Base-by-base conservation (phyloP, 1,140 invertebrate genomes). In the Maconellicoccus hirsutus region DNA sequence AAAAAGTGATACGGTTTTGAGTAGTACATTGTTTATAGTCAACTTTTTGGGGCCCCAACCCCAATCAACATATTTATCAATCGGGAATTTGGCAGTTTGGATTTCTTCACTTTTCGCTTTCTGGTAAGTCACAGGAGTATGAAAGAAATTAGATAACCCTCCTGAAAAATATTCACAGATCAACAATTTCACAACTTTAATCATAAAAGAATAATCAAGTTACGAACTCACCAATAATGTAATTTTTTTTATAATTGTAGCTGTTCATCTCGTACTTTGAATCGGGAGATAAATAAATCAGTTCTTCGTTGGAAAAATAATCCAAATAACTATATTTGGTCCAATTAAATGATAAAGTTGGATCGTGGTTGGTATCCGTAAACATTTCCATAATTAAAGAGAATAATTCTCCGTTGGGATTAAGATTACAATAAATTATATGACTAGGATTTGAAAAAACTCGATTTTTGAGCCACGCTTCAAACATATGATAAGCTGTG, bases 251-350 rank as follows among this genome's bases (percentile, higher is more conserved):
- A 75, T 83, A 83, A 81, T 93, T 86, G 80, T 84, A 94, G 25
- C 81, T 76, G 14, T 77, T 78, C 71, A 96, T 75, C 75, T 87
- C 84, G 59, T 87, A 80, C 23, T 81, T 80, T 74, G 87, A 87
- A 81, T 96, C 86, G 19, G 93, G 92, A 52, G 92, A 90, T 21
- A 97, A 80, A 79, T 96, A 96, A 1, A 96, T 87, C 21, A 97
- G 79, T 73, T 89, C 82, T 10, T 91, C 80, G 78, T 85, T 90
- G 0, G 90, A 87, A 81, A 92, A 96, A 12, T 91, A n/a, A 74
- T 96, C 87, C 23, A 94, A 81, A 80, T 94, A 96, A 76, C 87
- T 89, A 78, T 89, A 76, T 42, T 82, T 78, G 38, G 87, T 87
- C 2, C 92, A 77, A 75, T 87, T 85, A 14, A 92, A 73, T n/a